Conservation (phyloP, 2,888 invertebrate genomes). For the Amphipyra tragopoginis region DNA sequence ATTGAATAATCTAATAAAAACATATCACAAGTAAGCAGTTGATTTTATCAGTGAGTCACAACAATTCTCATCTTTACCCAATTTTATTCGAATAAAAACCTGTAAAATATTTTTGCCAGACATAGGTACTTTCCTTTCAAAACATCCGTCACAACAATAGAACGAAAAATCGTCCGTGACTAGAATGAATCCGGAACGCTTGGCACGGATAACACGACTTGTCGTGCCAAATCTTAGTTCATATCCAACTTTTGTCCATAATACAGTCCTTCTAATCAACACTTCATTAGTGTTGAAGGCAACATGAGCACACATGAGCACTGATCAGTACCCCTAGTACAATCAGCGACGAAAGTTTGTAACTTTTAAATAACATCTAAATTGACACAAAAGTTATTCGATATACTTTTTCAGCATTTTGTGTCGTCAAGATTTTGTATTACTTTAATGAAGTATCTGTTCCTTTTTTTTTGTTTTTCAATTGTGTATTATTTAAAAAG, state of each 20-base stretch:
- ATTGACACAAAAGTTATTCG: no score
- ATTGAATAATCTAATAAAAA: not conserved
- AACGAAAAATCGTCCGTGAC: conserved; percentile 48
- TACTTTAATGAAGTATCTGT: no score
- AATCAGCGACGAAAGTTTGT: no score
- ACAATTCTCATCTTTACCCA: not conserved
- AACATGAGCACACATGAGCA: not conserved
- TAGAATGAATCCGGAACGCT: conserved; percentile 53
- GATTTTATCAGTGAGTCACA: not conserved
- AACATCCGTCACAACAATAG: conserved; percentile 52
- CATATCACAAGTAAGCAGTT: conserved; percentile 2
- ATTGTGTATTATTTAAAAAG: no score
- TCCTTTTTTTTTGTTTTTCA: no score
- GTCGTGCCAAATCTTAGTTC: conserved; percentile 55
- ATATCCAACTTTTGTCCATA: conserved; percentile 43
- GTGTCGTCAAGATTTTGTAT: no score
- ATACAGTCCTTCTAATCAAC: conserved; percentile 30
- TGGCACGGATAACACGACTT: conserved; percentile 42
- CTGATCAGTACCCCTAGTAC: no score
- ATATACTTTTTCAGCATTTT: no score
- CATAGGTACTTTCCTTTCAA: conserved; percentile 30
- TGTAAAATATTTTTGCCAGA: conserved; percentile 22
- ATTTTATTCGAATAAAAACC: conserved; percentile 11
- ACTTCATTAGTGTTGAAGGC: conserved; percentile 44
- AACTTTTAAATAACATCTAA: no score